Base-by-base conservation (phyloP, 2,888 invertebrate genomes). In the Stratiomys singularior region DNA sequence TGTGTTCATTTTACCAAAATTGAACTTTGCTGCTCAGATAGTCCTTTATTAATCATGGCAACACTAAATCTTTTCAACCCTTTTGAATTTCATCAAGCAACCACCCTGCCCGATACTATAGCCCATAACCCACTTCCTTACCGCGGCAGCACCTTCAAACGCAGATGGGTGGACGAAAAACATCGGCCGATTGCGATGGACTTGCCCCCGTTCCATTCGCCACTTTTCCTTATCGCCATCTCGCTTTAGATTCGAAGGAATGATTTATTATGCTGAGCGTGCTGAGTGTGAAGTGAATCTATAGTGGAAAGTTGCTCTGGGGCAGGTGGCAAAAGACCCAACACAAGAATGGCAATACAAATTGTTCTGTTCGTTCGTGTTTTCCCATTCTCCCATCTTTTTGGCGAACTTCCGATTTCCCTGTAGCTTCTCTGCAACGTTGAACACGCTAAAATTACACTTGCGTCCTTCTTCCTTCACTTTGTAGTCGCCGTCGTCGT, bases 181-280 rank as follows among this genome's bases (percentile, higher is more conserved):
- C 7, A 7, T 13, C 15, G 52, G 52, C 23, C 28, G 66, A 66
- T 27, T 47, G 21, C 47, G 27, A 30, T 27, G 28, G 56, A 15
- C 15, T 52, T n/a, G 46, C 25, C 71, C n/a, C 30, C 56, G n/a
- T 56, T 21, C 67, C 23, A 37, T 44, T 44, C 21, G 9, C 30
- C 1, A 72, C 28, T 72, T 52, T n/a, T 72, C 71, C 71, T 72
- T 56, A 23, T 47, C n/a, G 18, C 37, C 60, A 58, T 37, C 52
- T 74, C 74, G 60, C 21, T 74, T 58, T 27, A 23, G 60, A 58
- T 58, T 58, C 52, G 58, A 23, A 58, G 58, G 74, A 74, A 74
- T 74, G 74, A 74, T 74, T 74, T 74, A 74, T 74, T 15, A 60
- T 21, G 60, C 23, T 25, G 60, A 60, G 37, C 21, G 74, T 21